Evolutionary conservation across 2,888 invertebrate genomes (phyloP), one percentile per base, ranked within the genome.

Genomic region (Trissolcus japonicus): DNA sequence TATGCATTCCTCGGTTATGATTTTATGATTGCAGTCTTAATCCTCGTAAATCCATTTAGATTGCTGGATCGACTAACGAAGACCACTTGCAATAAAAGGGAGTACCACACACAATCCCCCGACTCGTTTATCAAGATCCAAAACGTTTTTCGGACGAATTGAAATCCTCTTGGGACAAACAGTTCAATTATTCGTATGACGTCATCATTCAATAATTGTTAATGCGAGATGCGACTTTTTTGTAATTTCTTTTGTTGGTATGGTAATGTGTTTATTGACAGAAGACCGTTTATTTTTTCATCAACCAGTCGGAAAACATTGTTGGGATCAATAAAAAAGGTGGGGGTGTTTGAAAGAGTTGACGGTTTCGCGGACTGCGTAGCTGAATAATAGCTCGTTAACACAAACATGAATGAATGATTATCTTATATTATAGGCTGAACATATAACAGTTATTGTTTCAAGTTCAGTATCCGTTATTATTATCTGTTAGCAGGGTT

Each of bases 21-120:
- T 83, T 79, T 80, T 77, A 79, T 83, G 82, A 83, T 82, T 83
- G 80, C 80, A 79, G 80, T 68, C 79, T 78, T 80, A 79, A 76
- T 76, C 76, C 72, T 77, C 81, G 74, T 80, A 78, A 80, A 79
- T 81, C 78, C 78, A 79, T 75, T 69, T 72, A 71, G 77, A 81
- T 80, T 73, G 73, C 77, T 61, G 61, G 76, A 79, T 79, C 76
- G 55, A 65, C 80, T 78, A 77, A 80, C 78, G 77, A 80, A 78
- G 74, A 78, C 68, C 67, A 59, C 57, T 74, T 71, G 66, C 69
- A 69, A 61, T 61, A 71, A 75, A 74, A 59, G 59, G 46, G 43
- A 48, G 65, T 61, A 66, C 57, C 54, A 62, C 65, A 59, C 59
- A 72, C 63, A 55, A 77, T 62, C 40, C 35, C 16, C 16, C 25